Evolutionary conservation across 2,113 vertebrate genomes (phyloP).

Genomic region (Boulengeromyrus knoepffleri): DNA sequence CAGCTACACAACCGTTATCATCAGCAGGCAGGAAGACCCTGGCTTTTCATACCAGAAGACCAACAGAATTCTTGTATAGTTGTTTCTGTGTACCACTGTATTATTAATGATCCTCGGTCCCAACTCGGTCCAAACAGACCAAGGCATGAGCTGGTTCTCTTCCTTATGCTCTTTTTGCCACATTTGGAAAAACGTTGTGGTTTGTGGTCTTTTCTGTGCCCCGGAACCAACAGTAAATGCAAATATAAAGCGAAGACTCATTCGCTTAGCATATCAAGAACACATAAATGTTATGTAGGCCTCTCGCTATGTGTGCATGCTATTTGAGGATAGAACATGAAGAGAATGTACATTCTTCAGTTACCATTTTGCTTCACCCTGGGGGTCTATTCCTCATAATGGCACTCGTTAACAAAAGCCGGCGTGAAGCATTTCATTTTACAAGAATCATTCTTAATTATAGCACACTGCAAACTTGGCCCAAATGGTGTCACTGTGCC

Average conservation of each 20-base stretch:
- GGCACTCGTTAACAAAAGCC: background rate
- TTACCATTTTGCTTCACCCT: background rate
- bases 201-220: background rate
- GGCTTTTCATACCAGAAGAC: background rate
- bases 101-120: background rate
- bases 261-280: background rate
- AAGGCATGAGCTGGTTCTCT: background rate
- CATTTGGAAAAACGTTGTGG: background rate
- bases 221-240: background rate
- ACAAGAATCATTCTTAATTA: background rate
- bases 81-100: background rate
- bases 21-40: background rate
- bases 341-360: background rate
- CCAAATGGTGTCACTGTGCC: background rate
- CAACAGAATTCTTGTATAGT: background rate
- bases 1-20: background rate
- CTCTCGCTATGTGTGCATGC: background rate
- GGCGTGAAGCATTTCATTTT: background rate
- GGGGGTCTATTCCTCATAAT: background rate
- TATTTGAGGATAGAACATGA: background rate
- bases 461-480: background rate
- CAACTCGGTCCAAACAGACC: background rate
- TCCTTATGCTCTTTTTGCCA: background rate
- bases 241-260: background rate
- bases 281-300: background rate